These are phyloP conservation scores for Xylota sylvarum DNA, from an alignment of 2,888 invertebrate genomes.

Conservation along the genomic window DNA sequence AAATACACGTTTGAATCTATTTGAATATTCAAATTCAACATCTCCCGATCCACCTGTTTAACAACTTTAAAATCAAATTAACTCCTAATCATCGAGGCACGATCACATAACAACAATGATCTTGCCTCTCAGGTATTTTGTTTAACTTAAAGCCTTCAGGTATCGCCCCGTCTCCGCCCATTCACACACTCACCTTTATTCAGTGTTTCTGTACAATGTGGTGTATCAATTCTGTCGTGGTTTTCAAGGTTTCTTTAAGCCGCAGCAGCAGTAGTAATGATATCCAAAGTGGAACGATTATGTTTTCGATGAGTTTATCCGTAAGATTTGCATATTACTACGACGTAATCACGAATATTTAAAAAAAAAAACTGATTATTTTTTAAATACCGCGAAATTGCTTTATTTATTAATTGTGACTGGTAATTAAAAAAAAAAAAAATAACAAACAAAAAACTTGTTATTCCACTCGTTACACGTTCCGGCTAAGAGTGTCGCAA, in stretches of 20 bases:
- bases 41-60: constrained; percentile 51
- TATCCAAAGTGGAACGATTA: constrained; percentile 55
- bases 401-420: constrained; percentile 46
- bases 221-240: constrained; percentile 8
- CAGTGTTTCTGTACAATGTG: constrained; percentile 34
- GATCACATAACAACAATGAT: constrained; percentile 63
- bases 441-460: constrained; percentile 45
- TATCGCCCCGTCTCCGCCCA: constrained; percentile 25
- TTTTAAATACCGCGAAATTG: constrained; percentile 15
- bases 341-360: constrained; percentile 40
- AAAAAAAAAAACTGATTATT: constrained; percentile 6
- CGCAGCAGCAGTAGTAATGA: constrained; percentile 1
- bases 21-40: constrained; percentile 39
- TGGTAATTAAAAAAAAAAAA: constrained; percentile 22
- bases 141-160: constrained; percentile 28
- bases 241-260: constrained; percentile 53
- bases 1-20: constrained; percentile 36
- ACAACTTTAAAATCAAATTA: constrained; percentile 50
- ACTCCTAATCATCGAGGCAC: constrained; percentile 54
- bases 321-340: constrained; percentile 60
- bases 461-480: constrained; percentile 29
- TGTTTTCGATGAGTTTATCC: constrained; percentile 38
- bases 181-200: constrained; percentile 44
- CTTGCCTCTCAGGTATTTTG: constrained; percentile 55
- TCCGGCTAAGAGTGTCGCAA: constrained; percentile 30